phyloP scores from a whole-genome alignment of 2,113 vertebrate genomes.

The Uria lomvia region DNA sequence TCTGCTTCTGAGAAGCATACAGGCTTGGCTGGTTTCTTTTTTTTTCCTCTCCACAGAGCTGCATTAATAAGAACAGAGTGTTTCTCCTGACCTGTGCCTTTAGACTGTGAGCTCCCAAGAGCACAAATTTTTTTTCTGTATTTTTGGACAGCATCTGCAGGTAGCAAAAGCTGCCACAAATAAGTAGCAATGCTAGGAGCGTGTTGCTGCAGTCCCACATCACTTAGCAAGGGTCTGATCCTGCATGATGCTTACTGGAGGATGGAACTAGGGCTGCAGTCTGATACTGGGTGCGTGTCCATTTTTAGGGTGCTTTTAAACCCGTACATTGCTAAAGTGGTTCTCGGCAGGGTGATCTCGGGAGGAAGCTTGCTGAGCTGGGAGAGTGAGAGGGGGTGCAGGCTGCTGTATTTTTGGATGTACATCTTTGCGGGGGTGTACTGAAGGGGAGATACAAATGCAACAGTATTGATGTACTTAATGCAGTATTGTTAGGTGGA shows the following conservation, averaged over 20 bases:
- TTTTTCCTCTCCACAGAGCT: neutral
- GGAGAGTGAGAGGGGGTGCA: rapidly evolving
- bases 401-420: neutral
- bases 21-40: neutral
- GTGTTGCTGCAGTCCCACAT: neutral
- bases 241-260: neutral
- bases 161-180: neutral
- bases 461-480: neutral
- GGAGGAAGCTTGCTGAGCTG: neutral
- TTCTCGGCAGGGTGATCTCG: neutral
- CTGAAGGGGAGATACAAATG: neutral
- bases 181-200: neutral
- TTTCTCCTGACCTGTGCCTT: slow-evolving; percentile 20
- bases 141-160: slow-evolving; percentile 4
- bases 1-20: slow-evolving; percentile 19
- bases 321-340: neutral
- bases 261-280: neutral
- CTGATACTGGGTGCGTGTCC: rapidly evolving
- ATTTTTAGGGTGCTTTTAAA: neutral
- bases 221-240: neutral
- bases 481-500: neutral
- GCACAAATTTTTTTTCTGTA: neutral
- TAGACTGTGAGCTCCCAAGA: neutral
- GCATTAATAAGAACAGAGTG: neutral
- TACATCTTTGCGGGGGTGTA: neutral